Evolutionary conservation across 2,888 invertebrate species (phyloP).

Genomic region (Acanthosepion esculentum): DNA sequence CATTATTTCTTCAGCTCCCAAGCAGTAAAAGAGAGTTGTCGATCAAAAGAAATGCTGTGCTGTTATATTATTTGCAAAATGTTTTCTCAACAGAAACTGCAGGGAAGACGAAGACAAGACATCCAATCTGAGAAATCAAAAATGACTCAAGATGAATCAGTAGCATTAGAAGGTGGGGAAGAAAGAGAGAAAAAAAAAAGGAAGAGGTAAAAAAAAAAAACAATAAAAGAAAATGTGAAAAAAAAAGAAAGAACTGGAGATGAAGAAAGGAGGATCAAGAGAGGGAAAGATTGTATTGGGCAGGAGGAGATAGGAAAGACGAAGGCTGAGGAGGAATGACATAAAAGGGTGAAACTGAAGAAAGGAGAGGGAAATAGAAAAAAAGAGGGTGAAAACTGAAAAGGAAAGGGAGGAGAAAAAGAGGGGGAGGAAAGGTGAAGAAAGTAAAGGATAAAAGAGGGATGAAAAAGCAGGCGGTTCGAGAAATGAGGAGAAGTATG

Average conservation of each 20-base stretch:
- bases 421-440: not conserved
- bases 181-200: not conserved
- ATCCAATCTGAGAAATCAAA: not conserved
- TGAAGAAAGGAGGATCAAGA: not conserved
- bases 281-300: not conserved
- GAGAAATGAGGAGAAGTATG: not conserved
- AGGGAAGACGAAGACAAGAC: not conserved
- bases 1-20: not conserved
- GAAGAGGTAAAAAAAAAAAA: not conserved
- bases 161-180: not conserved
- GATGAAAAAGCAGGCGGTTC: accelerated
- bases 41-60: not conserved
- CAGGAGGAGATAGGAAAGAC: not conserved
- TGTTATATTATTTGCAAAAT: not conserved
- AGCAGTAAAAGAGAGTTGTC: not conserved
- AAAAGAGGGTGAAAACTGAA: not conserved
- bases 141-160: slow-evolving; percentile 15
- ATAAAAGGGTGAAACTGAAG: not conserved
- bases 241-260: not conserved
- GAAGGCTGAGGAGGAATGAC: not conserved
- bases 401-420: not conserved
- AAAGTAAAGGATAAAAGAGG: not conserved
- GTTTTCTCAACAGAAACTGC: not conserved
- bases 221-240: not conserved
- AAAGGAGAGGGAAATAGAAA: not conserved